Evolutionary conservation across 2,888 invertebrate species (phyloP).

Genomic region (Trichopoda pennipes): DNA sequence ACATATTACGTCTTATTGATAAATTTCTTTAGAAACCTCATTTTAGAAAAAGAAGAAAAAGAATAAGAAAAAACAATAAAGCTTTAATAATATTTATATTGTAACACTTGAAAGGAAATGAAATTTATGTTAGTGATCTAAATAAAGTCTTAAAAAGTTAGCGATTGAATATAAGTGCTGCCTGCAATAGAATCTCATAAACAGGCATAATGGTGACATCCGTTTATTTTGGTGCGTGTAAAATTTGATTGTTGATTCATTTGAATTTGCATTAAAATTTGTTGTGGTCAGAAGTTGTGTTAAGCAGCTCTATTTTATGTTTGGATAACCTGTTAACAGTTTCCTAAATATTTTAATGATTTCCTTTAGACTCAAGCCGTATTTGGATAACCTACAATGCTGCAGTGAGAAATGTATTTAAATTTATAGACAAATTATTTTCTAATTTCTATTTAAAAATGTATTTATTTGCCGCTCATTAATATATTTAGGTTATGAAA

Average conservation of each 20-base stretch:
- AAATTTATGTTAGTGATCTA: constrained; percentile 11
- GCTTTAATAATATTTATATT: not conserved
- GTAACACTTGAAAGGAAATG: constrained; percentile 39
- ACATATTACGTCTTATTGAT: constrained; percentile 12
- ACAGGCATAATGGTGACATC: constrained; percentile 13
- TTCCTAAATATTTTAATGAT: too few relatives aligned
- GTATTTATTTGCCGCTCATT: not conserved
- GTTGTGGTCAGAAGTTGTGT: too few relatives aligned
- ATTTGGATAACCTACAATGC: not conserved
- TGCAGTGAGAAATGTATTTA: not conserved
- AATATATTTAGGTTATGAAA: not conserved
- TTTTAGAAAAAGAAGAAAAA: not conserved
- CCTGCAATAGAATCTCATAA: not conserved
- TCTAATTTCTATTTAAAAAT: not conserved
- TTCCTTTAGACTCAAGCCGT: constrained; percentile 6
- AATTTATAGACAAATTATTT: not conserved
- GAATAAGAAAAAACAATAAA: not conserved
- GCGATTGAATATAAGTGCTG: constrained; percentile 18
- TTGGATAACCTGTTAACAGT: too few relatives aligned
- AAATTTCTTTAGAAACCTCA: constrained; percentile 9
- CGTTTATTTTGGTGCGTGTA: not conserved
- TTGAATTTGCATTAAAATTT: too few relatives aligned
- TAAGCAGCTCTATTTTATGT: too few relatives aligned
- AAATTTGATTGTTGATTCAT: too few relatives aligned
- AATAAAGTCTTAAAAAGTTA: not conserved